A percentile compares a stretch with the other conserved stretches of the same genome.
These are phyloP conservation scores for Connochaetes taurinus DNA, from an alignment of 2,113 vertebrate species.

Conservation along the genomic window DNA sequence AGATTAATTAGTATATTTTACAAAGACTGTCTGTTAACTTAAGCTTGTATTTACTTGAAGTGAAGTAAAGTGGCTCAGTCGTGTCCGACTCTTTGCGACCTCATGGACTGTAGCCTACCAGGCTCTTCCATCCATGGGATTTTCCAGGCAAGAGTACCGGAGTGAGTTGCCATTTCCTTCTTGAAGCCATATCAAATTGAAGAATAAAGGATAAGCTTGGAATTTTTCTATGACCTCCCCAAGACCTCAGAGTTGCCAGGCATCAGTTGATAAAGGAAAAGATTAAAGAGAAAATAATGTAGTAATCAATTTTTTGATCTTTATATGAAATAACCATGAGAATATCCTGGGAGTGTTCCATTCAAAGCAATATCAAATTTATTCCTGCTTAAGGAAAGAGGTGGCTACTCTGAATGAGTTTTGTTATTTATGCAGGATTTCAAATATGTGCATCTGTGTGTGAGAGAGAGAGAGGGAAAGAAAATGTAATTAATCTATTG, in stretches of 20 bases:
- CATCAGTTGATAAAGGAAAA: background rate
- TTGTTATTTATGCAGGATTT: background rate
- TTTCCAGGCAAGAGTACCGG: background rate
- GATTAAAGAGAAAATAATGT: background rate
- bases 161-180: background rate
- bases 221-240: background rate
- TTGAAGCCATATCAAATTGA: background rate
- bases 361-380: background rate
- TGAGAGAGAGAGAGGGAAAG: background rate
- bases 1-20: background rate
- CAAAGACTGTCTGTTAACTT: background rate
- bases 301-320: background rate
- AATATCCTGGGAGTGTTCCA: background rate
- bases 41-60: background rate
- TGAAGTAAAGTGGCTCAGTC: background rate
- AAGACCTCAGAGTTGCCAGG: background rate
- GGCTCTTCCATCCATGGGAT: background rate
- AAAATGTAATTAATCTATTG: background rate
- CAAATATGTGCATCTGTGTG: background rate
- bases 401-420: background rate
- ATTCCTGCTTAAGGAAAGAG: background rate
- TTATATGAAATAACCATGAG: background rate
- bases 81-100: background rate
- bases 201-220: background rate
- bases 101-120: background rate